phyloP scores from a whole-genome alignment of 2,797 vertebrate genomes.

The Myotis myotis region DNA sequence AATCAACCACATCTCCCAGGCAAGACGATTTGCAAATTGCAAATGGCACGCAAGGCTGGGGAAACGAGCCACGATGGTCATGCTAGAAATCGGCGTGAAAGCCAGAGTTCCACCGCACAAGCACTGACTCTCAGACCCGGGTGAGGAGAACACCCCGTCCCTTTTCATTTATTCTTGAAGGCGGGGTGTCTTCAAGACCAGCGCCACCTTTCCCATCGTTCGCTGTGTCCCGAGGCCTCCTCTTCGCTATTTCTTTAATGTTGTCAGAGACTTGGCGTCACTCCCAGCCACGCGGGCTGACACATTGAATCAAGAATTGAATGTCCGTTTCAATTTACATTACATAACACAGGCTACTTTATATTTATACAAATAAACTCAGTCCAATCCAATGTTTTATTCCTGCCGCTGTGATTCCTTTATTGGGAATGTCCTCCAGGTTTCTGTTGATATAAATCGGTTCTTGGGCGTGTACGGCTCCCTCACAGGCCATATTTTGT shows the following conservation, averaged over 20 bases:
- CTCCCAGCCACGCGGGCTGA: not conserved
- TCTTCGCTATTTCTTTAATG: not conserved
- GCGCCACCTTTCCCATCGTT: not conserved
- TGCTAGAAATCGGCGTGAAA: not conserved
- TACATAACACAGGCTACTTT: not conserved
- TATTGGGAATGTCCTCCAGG: not conserved
- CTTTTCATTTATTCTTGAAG: not conserved
- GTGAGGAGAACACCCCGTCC: not conserved
- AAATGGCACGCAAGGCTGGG: not conserved
- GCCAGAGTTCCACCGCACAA: not conserved
- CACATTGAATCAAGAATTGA: not conserved
- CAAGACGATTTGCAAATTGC: not conserved
- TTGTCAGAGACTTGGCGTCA: not conserved
- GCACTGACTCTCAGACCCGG: not conserved
- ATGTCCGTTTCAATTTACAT: not conserved
- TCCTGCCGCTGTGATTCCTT: not conserved
- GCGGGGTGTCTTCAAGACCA: not conserved
- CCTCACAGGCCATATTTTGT: not conserved
- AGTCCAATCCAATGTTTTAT: not conserved
- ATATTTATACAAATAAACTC: not conserved
- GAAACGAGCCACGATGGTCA: not conserved
- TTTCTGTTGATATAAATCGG: not conserved
- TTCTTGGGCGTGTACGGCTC: not conserved
- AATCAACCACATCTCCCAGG: not conserved
- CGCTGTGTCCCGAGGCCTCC: not conserved